phyloP scores from a whole-genome alignment of 2,113 vertebrate species.

The Agelaius phoeniceus region DNA sequence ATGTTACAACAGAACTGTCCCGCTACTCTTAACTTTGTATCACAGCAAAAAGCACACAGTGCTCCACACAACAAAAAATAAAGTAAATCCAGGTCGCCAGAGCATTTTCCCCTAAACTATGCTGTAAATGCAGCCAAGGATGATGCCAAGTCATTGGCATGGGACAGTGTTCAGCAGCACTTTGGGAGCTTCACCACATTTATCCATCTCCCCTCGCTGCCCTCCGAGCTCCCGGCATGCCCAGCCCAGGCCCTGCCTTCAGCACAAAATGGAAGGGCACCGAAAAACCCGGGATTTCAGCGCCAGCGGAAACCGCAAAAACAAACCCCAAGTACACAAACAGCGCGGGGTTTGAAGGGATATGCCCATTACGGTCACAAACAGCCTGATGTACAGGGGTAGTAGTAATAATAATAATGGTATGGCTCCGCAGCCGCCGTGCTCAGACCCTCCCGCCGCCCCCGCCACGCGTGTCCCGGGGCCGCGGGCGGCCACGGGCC shows the following conservation, averaged over 20 bases:
- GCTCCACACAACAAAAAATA: neutral
- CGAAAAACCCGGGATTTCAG: rapidly evolving
- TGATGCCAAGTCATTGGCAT: rapidly evolving
- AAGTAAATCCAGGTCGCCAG: neutral
- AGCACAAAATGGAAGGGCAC: rapidly evolving
- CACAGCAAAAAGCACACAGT: neutral
- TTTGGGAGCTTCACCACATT: too few relatives aligned
- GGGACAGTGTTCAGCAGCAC: neutral
- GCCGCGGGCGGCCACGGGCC: neutral
- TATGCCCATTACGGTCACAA: rapidly evolving
- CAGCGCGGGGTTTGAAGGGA: neutral
- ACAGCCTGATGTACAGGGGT: rapidly evolving
- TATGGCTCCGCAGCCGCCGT: neutral
- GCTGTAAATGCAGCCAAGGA: neutral
- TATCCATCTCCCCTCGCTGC: too few relatives aligned
- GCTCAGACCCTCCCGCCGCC: neutral
- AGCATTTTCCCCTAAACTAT: rapidly evolving
- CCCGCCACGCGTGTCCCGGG: neutral
- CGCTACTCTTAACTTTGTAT: neutral
- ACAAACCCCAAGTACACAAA: rapidly evolving
- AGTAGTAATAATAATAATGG: rapidly evolving
- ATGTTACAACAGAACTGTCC: neutral
- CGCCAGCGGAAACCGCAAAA: rapidly evolving
- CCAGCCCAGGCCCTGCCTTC: neutral
- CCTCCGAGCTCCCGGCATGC: neutral